These are phyloP conservation scores for Drosophila erecta DNA, from an alignment of 1,140 invertebrate genomes.

Conservation along the genomic window DNA sequence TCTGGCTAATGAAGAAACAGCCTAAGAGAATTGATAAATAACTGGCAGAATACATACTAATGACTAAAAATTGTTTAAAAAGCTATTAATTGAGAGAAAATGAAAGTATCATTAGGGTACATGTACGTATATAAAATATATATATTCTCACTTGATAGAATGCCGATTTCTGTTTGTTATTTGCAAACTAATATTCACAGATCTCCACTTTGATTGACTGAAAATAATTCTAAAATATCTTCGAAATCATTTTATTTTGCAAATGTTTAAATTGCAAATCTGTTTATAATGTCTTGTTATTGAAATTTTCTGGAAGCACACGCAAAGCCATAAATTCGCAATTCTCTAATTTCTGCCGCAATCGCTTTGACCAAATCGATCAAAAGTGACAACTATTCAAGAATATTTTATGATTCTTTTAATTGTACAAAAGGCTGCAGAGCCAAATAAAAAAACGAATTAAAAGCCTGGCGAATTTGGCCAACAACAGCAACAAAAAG, in stretches of 20 bases:
- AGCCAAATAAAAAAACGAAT: conserved; percentile 59
- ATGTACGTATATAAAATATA: neutral
- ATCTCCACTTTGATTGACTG: neutral
- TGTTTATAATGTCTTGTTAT: neutral
- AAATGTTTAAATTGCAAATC: too few species aligned
- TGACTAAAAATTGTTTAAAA: conserved; percentile 2
- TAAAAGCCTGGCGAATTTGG: conserved; percentile 60
- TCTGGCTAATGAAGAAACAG: conserved; percentile 21
- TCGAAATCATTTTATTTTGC: neutral
- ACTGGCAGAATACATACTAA: conserved; percentile 9
- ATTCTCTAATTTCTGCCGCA: conserved; percentile 8
- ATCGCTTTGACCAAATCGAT: conserved; percentile 23
- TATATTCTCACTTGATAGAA: neutral
- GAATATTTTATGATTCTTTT: conserved; percentile 56
- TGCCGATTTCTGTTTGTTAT: neutral
- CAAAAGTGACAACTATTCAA: conserved; percentile 34
- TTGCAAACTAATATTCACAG: neutral
- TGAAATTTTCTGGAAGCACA: neutral
- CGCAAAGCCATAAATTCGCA: neutral
- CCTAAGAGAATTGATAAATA: neutral
- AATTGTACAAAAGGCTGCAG: conserved; percentile 51
- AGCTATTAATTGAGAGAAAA: conserved; percentile 21
- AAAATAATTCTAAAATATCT: too few species aligned
- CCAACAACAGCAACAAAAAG: conserved; percentile 29
- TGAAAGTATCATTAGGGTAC: conserved; percentile 20